phyloP scores from a whole-genome alignment of 2,888 invertebrate genomes.

The Andricus curvator region DNA sequence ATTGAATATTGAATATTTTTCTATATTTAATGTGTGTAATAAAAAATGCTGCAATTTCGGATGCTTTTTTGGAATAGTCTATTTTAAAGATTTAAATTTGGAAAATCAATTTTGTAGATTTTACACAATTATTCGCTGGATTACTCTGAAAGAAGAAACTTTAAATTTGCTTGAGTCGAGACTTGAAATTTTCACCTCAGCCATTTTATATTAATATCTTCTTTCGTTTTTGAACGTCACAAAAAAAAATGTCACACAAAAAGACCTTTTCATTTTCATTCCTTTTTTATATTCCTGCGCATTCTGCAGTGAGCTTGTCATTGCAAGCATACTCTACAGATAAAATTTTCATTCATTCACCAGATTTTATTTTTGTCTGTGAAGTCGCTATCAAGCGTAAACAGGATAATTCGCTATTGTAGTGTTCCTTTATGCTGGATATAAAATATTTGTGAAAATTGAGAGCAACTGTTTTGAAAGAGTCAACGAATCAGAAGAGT shows the following conservation, averaged over 20 bases:
- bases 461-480: neutral
- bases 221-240: neutral
- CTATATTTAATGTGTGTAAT: too few species aligned
- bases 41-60: too few species aligned
- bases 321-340: neutral
- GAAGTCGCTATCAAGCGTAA: neutral
- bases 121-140: too few species aligned
- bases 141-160: too few species aligned
- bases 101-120: too few species aligned
- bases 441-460: neutral
- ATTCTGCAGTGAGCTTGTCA: neutral
- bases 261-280: neutral
- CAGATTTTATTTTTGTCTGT: neutral
- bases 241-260: neutral
- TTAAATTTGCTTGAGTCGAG: neutral
- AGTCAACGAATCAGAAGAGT: neutral
- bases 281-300: neutral
- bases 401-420: neutral
- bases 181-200: neutral
- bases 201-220: slow-evolving; percentile 5
- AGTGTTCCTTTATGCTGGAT: neutral
- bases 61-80: too few species aligned
- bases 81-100: too few species aligned
- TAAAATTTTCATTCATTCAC: neutral
- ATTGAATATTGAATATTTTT: too few species aligned